Evolutionary conservation across 2,113 vertebrate species (phyloP).

Genomic region (Oncorhynchus nerka): DNA sequence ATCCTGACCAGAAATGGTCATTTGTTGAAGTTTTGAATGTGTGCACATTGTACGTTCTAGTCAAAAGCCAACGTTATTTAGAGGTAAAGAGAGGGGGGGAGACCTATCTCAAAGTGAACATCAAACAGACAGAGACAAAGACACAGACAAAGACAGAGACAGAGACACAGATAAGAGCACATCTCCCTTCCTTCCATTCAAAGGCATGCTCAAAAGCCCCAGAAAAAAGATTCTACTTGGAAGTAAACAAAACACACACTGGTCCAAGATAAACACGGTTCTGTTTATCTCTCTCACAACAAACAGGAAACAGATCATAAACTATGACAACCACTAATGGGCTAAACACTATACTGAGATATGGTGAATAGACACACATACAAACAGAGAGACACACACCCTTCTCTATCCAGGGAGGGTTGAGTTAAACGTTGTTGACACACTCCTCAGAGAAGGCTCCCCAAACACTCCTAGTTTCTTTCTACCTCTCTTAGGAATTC

Average conservation of each 20-base stretch:
- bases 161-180: background rate
- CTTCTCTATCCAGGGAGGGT: background rate
- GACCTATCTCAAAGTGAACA: too few relatives aligned
- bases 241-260: background rate
- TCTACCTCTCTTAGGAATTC: too few relatives aligned
- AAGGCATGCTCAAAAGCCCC: background rate
- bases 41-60: background rate
- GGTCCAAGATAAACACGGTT: background rate
- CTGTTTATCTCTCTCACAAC: background rate
- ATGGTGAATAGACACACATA: background rate
- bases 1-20: too few relatives aligned
- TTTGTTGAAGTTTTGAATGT: background rate
- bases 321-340: background rate
- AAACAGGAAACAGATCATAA: background rate
- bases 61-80: background rate
- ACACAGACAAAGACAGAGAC: background rate
- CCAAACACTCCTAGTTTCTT: too few relatives aligned
- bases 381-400: constrained; percentile 7
- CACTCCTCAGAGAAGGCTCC: too few relatives aligned
- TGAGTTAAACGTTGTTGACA: background rate
- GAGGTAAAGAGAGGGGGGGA: too few relatives aligned
- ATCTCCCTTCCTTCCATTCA: background rate
- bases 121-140: background rate
- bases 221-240: background rate
- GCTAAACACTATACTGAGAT: background rate